Evolutionary conservation across 2,797 vertebrate species (phyloP).

Genomic region (Labeo calbasu): DNA sequence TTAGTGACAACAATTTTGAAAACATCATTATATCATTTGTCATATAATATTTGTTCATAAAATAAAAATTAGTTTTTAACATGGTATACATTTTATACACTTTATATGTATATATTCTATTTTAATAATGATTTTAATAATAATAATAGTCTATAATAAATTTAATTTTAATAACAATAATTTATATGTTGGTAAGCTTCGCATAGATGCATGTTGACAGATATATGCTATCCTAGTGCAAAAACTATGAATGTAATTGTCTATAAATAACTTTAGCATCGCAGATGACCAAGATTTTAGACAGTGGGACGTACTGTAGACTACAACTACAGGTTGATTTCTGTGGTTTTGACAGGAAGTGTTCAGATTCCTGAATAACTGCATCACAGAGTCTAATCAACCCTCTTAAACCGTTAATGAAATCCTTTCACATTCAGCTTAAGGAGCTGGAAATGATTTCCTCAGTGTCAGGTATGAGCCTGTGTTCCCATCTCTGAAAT

Average conservation of each 20-base stretch:
- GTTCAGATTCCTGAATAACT: slow-evolving; percentile 21
- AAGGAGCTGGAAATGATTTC: slow-evolving; percentile 30
- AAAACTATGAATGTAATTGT: not conserved
- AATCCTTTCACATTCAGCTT: slow-evolving; percentile 34
- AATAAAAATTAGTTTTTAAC: not conserved
- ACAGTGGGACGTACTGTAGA: not conserved
- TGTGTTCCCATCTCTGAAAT: slow-evolving; percentile 66
- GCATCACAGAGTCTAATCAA: slow-evolving; percentile 32
- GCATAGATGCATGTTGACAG: not conserved
- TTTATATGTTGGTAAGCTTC: not conserved
- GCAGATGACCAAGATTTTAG: slow-evolving; percentile 15
- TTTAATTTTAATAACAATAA: too few relatives aligned
- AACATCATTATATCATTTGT: not conserved
- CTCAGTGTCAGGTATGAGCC: slow-evolving; percentile 23
- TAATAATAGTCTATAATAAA: too few relatives aligned
- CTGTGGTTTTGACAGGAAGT: slow-evolving; percentile 13
- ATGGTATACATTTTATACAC: not conserved
- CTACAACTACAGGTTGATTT: not conserved
- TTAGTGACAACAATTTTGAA: not conserved
- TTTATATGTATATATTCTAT: too few relatives aligned
- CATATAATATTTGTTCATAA: not conserved
- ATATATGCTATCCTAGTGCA: not conserved
- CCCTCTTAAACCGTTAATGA: slow-evolving; percentile 18
- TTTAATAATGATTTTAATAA: too few relatives aligned
- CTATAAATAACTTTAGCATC: not conserved